Base-by-base conservation (phyloP, 37 sponge, comb jelly and placozoan species). In the Oopsacas minuta region DNA sequence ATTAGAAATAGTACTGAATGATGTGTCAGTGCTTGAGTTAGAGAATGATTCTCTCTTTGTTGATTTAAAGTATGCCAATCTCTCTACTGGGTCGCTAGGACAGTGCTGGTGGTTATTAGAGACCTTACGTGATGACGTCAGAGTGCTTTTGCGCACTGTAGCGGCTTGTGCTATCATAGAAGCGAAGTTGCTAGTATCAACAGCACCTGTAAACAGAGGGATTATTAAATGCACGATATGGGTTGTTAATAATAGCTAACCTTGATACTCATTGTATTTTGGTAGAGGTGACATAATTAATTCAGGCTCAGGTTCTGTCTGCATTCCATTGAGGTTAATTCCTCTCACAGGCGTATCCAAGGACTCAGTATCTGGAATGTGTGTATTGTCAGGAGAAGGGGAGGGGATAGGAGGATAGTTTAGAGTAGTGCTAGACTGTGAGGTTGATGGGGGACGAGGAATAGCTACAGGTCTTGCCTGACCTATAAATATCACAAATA, bases 101-200 rank as follows among this genome's bases (percentile, higher is more conserved):
- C 5, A 10, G 75, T 61, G 75, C 1, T 12, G 75, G 22, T 61
- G 75, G 28, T 32, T 3, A 3, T 3, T 61, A 34, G 7, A 20
- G 7, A 12, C 28, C 28, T 61, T 61, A 3, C 75, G 75, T 3
- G 75, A 20, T 25, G 75, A n/a, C 5, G 75, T 61, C 3, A 61
- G 75, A 5, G 75, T 61, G 75, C 28, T 61, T n/a, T 61, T 61
- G 32, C 75, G 75, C 30, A 61, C 5, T 3, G 28, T 34, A 3
- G 75, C 75, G 20, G 75, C 75, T 34, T 61, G 75, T 61, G 75
- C 75, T 25, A 61, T 61, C 75, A 61, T 61, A n/a, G 75, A 61
- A n/a, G 75, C 75, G 75, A 61, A 61, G 30, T n/a, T n/a, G 30
- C 1, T 61, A 3, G 17, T 34, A 5, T 61, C 75, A 5, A 25